Evolutionary conservation across 1,140 invertebrate genomes (phyloP).

Genomic region (Dendrolimus punctatus): DNA sequence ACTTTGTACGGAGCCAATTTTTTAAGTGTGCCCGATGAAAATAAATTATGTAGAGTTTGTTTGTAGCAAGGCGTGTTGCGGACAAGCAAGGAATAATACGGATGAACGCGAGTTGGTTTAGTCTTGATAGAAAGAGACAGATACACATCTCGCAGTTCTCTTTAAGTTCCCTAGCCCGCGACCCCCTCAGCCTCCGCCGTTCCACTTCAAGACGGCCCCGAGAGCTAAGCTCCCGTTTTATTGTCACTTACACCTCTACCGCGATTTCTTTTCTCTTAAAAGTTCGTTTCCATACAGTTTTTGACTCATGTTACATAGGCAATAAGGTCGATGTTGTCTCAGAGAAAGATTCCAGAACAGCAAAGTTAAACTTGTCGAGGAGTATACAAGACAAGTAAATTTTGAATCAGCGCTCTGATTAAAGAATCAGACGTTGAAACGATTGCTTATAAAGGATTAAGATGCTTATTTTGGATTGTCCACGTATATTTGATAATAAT

Average conservation of each 20-base stretch:
- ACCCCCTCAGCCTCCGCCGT: conserved; percentile 20
- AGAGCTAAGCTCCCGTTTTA: conserved; percentile 64
- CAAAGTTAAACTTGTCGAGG: conserved; percentile 14
- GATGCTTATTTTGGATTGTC: conserved; percentile 44
- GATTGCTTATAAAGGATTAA: conserved; percentile 55
- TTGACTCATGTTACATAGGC: conserved; percentile 11
- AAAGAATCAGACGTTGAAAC: conserved; percentile 49
- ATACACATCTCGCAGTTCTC: conserved; percentile 16
- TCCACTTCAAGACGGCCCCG: conserved; percentile 63
- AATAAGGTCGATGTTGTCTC: conserved; percentile 25
- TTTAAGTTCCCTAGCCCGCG: conserved; percentile 3
- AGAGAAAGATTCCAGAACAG: not conserved
- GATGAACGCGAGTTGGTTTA: conserved; percentile 35
- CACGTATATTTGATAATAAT: conserved; percentile 45
- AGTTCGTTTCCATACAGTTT: conserved; percentile 22
- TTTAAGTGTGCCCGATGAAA: conserved; percentile 65
- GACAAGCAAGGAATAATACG: conserved; percentile 66
- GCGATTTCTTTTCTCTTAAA: conserved; percentile 53
- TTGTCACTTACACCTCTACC: conserved; percentile 64
- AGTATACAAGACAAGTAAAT: conserved; percentile 40
- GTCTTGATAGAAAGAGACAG: conserved; percentile 35
- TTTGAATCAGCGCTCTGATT: conserved; percentile 50
- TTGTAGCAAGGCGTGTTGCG: conserved; percentile 35
- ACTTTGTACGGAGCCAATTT: conserved; percentile 59
- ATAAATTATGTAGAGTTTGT: conserved; percentile 68